Conservation (phyloP, 2,888 invertebrate genomes). For the Blera fallax region DNA sequence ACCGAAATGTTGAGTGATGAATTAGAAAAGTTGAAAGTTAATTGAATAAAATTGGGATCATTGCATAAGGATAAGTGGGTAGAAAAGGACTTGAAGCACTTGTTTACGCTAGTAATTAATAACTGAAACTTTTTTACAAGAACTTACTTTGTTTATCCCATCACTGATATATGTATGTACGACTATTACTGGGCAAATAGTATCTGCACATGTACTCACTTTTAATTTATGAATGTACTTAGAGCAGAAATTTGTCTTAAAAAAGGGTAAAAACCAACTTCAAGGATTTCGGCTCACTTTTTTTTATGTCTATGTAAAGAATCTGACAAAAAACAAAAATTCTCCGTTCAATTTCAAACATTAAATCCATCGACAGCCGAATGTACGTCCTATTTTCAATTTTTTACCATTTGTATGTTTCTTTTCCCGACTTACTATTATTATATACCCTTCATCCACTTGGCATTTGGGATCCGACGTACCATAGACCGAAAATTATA, state of each 20-base stretch:
- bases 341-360: not conserved
- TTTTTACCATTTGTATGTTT: not conserved
- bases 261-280: not conserved
- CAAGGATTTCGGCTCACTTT: slow-evolving; percentile 16
- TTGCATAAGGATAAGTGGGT: not conserved
- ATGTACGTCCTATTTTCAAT: slow-evolving; percentile 14
- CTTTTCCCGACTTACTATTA: not conserved
- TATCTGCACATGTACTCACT: too few relatives aligned
- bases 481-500: slow-evolving; percentile 16
- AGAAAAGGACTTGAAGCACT: not conserved
- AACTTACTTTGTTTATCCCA: too few relatives aligned
- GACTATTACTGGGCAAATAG: too few relatives aligned
- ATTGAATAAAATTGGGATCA: not conserved
- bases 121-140: not conserved
- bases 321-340: not conserved
- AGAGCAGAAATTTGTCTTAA: not conserved
- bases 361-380: slow-evolving; percentile 7
- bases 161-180: too few relatives aligned
- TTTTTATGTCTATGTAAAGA: not conserved
- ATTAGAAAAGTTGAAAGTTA: slow-evolving; percentile 8
- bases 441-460: slow-evolving; percentile 13
- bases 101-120: not conserved
- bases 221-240: too few relatives aligned
- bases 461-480: slow-evolving; percentile 25
- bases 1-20: not conserved